phyloP scores from a whole-genome alignment of 2,888 invertebrate genomes.

The Crematogaster levior region DNA sequence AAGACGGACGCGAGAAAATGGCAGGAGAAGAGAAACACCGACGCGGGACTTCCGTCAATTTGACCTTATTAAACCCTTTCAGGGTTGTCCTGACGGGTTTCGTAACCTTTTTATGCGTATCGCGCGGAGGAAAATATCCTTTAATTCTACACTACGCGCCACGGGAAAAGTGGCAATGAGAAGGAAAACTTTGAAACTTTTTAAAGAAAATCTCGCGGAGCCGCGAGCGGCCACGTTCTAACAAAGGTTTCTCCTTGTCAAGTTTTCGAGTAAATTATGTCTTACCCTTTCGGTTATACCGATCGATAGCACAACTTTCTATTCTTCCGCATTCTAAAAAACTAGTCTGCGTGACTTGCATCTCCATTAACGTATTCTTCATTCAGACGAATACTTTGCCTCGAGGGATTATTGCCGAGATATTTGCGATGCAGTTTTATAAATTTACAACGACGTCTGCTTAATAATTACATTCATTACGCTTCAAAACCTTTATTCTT shows the following conservation, averaged over 20 bases:
- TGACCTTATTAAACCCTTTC: slow-evolving; percentile 64
- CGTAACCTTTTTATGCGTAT: slow-evolving; percentile 47
- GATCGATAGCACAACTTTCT: slow-evolving; percentile 28
- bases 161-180: background rate
- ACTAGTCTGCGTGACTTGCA: slow-evolving; percentile 9
- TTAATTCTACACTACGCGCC: slow-evolving; percentile 10
- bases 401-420: background rate
- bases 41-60: slow-evolving; percentile 40
- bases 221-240: slow-evolving; percentile 14
- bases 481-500: background rate
- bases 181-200: slow-evolving; percentile 29
- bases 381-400: slow-evolving; percentile 7
- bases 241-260: slow-evolving; percentile 31
- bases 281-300: slow-evolving; percentile 5
- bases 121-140: slow-evolving; percentile 43
- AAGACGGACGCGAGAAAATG: slow-evolving; percentile 46
- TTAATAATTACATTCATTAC: slow-evolving; percentile 15
- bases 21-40: slow-evolving; percentile 6
- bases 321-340: slow-evolving; percentile 26
- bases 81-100: slow-evolving; percentile 25
- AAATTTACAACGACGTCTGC: background rate
- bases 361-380: background rate
- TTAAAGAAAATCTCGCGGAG: slow-evolving; percentile 35
- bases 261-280: slow-evolving; percentile 44
- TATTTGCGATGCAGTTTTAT: slow-evolving; percentile 25